Conservation (phyloP, 1,140 invertebrate species). For the Heterodera carotae region DNA sequence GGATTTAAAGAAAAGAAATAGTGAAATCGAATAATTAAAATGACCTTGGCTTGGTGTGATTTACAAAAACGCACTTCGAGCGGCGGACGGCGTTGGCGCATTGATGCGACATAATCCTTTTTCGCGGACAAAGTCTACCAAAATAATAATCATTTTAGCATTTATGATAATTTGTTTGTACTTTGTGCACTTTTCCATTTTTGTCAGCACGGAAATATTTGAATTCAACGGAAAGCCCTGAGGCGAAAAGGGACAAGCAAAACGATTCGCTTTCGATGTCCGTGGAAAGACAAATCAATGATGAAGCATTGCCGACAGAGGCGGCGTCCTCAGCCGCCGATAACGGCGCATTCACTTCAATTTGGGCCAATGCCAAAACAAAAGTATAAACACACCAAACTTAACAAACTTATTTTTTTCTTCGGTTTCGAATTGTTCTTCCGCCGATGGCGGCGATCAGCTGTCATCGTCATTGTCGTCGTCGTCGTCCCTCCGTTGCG, state of each 20-base stretch:
- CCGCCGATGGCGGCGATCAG: neutral
- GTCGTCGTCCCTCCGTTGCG: constrained; percentile 45
- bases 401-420: neutral
- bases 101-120: no score
- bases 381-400: neutral
- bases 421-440: neutral
- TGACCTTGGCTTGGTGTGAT: neutral
- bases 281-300: neutral
- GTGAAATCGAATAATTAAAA: no score
- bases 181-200: no score
- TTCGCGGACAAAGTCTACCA: neutral
- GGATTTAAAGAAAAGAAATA: neutral
- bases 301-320: neutral
- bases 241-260: neutral
- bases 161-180: no score
- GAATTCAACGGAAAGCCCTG: neutral
- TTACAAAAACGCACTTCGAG: neutral
- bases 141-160: no score
- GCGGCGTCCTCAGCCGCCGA: neutral
- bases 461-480: no score
- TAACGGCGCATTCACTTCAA: no score
- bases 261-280: neutral
- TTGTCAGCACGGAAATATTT: no score
- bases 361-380: neutral
- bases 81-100: no score